Evolutionary conservation across 1,140 invertebrate species (phyloP).

Genomic region (Globodera ellingtonae): DNA sequence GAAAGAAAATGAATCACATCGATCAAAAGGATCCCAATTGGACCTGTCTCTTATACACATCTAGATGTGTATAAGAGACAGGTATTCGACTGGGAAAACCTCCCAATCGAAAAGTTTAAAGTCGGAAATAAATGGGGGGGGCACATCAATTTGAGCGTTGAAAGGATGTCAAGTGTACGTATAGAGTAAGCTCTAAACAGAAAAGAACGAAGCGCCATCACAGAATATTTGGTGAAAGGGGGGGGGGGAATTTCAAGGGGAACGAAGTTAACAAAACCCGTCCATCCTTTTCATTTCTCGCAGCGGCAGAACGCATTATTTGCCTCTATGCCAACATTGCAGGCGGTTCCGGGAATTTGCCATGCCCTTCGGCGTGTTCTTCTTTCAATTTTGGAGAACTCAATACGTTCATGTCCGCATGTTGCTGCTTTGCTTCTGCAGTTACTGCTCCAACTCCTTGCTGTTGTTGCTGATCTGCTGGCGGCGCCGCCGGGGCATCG

Average conservation of each 20-base stretch:
- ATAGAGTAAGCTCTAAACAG: not conserved
- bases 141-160: no score
- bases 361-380: not conserved
- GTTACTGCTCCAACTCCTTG: not conserved
- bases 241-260: not conserved
- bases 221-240: not conserved
- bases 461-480: slow-evolving; percentile 14
- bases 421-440: slow-evolving; percentile 9
- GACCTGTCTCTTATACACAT: no score
- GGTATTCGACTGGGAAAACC: no score
- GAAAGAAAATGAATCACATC: no score
- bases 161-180: no score
- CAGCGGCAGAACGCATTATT: not conserved
- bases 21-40: no score
- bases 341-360: not conserved
- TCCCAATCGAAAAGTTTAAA: no score
- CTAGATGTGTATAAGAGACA: no score
- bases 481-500: slow-evolving; percentile 67
- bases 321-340: not conserved
- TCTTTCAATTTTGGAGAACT: slow-evolving; percentile 13
- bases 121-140: no score
- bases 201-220: not conserved
- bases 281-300: not conserved
- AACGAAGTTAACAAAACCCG: not conserved
- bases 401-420: slow-evolving; percentile 9